phyloP scores from a whole-genome alignment of 2,113 vertebrate genomes.

The Entomyzon cyanotis region DNA sequence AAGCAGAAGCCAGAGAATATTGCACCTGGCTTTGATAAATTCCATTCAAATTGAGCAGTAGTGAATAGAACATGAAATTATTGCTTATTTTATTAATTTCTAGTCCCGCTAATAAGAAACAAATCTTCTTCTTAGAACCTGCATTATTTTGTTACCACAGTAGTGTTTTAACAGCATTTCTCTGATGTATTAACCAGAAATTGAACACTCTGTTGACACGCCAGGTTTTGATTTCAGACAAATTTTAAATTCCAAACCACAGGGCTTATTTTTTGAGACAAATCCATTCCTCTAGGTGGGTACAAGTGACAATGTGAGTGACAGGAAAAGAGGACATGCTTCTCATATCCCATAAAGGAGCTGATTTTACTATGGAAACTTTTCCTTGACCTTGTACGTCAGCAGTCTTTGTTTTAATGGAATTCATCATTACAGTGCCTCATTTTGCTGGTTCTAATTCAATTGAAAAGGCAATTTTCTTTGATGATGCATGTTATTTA shows the following conservation, averaged over 20 bases:
- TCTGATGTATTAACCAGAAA: background rate
- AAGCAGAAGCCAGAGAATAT: background rate
- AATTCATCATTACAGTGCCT: constrained; percentile 48
- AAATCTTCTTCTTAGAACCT: background rate
- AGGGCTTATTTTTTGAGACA: background rate
- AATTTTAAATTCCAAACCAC: background rate
- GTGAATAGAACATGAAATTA: background rate
- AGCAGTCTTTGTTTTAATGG: constrained; percentile 25
- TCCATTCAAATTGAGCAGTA: background rate
- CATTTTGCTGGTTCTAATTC: constrained; percentile 62
- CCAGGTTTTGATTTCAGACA: background rate
- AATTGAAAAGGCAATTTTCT: constrained; percentile 67
- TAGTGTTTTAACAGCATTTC: background rate
- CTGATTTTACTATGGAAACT: background rate
- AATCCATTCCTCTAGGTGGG: background rate
- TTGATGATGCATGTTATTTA: constrained; percentile 63
- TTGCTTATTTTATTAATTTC: background rate
- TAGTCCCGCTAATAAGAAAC: background rate
- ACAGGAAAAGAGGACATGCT: background rate
- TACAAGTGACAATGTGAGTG: background rate
- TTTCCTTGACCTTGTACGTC: constrained; percentile 60
- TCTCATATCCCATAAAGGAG: background rate
- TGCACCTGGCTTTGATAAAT: background rate
- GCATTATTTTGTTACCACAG: background rate
- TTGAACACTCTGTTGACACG: background rate